These are phyloP conservation scores for Pipistrellus pipistrellus DNA, from an alignment of 2,797 vertebrate genomes.

Conservation along the genomic window DNA sequence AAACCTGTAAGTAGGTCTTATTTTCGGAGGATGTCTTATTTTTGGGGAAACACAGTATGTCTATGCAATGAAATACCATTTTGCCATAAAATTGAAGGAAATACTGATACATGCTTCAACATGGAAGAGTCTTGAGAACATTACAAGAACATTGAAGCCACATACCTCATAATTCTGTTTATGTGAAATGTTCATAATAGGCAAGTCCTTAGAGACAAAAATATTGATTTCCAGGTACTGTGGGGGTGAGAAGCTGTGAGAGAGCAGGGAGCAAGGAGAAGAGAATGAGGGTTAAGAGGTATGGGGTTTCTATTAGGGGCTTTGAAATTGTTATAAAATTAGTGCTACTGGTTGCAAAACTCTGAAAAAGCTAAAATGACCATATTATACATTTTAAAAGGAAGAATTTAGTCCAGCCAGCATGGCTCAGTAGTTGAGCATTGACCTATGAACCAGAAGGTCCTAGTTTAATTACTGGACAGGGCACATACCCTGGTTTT, in stretches of 20 bases:
- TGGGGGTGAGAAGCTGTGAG: accelerated
- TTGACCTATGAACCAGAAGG: too few relatives aligned
- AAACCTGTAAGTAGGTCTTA: too few relatives aligned
- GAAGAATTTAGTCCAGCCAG: neutral
- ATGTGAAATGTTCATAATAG: neutral
- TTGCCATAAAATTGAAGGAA: neutral
- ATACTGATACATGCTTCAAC: neutral
- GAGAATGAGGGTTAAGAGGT: neutral
- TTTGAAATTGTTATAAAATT: neutral
- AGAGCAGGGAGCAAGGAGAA: neutral
- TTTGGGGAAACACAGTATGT: too few relatives aligned
- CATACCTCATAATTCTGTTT: neutral
- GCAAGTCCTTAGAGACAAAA: neutral
- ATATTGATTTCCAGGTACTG: neutral
- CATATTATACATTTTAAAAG: neutral
- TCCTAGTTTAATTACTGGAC: too few relatives aligned
- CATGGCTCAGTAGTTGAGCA: too few relatives aligned
- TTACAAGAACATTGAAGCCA: neutral
- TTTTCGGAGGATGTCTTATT: too few relatives aligned
- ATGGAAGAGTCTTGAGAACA: neutral
- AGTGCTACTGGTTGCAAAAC: neutral
- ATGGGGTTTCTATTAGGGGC: neutral
- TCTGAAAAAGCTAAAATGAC: neutral
- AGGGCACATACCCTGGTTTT: too few relatives aligned
- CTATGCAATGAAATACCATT: neutral